Evolutionary conservation across 2,888 invertebrate species (phyloP), one percentile per base, ranked within the genome.

Genomic region (Polyommatus iphigenia): DNA sequence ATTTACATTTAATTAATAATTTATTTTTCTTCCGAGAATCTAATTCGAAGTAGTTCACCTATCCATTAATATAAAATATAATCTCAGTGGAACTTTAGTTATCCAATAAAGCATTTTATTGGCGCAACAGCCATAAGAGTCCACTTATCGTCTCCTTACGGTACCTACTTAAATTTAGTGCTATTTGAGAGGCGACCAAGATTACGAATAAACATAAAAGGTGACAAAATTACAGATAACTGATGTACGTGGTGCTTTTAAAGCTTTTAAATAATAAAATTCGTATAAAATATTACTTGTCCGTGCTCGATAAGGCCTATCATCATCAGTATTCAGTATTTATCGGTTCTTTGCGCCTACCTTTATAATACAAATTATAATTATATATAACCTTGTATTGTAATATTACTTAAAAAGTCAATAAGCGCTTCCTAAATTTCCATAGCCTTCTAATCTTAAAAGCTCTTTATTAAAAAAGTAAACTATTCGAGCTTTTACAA

Each of bases 221-320:
- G 41, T 67, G 67, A 67, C 67, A 67, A 67, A 67, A 67, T 67
- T 72, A 72, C n/a, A 72, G 72, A 72, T 72, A 72, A 72, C 36
- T 41, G 72, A 72, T 72, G 41, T 41, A n/a, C 41, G 41, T 41
- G 71, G 71, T n/a, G 36, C 72, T 41, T 72, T 72, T 72, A 72
- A 72, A 41, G 72, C 72, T 72, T 72, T 72, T 72, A 72, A 36
- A 72, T 72, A 72, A 72, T 72, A 72, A 72, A 72, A 72, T 41
- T 72, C 20, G 10, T 72, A 67, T 67, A 67, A 67, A 67, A 67
- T 32, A 67, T 67, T 67, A 6, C 67, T 29, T 24, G 10, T 29
- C 67, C 29, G 29, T 1, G 18, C 29, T 32, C 18, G 29, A 67
- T 59, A 59, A 59, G 59, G n/a, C n/a, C 20, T 6, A 2, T 20